Base-by-base conservation (phyloP, 2,113 vertebrate species). In the Columba janthina region DNA sequence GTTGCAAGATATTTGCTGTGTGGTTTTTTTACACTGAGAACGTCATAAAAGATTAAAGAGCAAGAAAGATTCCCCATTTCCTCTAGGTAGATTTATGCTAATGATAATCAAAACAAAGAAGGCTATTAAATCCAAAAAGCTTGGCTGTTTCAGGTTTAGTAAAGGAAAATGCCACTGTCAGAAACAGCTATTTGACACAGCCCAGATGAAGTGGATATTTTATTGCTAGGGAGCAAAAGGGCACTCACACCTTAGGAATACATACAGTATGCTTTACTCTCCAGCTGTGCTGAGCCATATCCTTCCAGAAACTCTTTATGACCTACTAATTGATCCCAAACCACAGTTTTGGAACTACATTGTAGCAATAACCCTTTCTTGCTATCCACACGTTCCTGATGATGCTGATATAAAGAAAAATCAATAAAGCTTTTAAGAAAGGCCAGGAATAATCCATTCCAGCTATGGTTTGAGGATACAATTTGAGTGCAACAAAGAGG, bases 401-500 rank as follows among this genome's bases (percentile, higher is more conserved):
- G 48, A 57, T 80, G 67, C n/a, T 58, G 74, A 94, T 91, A 94
- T 75, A 77, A 87, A 95, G 85, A 94, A 85, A 97, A 97, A 53
- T 88, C 97, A 94, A 94, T 91, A 46, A n/a, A 76, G 54, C 90
- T 93, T 94, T 97, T 94, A 96, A 95, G 80, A 88, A 97, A 97
- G 89, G 78, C 96, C 70, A 96, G 54, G 90, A 96, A 90, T 83
- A 93, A 97, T 93, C 82, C 71, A 95, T 93, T 95, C 51, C 79
- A 95, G 60, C 57, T 90, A 82, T 77, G n/a, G 65, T 94, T 90
- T 88, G 56, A 94, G 53, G 66, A 72, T 56, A 74, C 11, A 8
- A 80, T 89, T 96, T 15, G 25, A 95, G 95, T 89, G 74, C 69
- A 93, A 74, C 78, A 94, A 78, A 90, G 85, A 95, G 57, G 71